A percentile compares a stretch with the other conserved stretches of the same genome.
Conservation (phyloP, 1,140 invertebrate species). For the Ooceraea biroi region DNA sequence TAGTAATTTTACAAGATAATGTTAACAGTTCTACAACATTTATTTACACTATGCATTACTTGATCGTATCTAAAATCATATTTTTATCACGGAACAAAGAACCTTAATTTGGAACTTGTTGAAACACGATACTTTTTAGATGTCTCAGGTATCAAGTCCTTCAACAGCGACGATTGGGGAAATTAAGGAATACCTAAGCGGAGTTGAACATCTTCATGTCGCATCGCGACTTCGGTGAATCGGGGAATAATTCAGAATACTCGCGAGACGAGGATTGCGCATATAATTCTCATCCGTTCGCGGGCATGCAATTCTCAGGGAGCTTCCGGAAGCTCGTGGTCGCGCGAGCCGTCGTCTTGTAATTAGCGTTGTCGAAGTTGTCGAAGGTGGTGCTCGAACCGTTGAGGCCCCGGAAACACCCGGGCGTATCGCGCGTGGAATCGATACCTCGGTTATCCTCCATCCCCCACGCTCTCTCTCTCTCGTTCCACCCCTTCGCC, state of each 20-base stretch:
- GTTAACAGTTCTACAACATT: neutral
- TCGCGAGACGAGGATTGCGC: conserved; percentile 32
- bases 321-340: conserved; percentile 60
- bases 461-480: conserved; percentile 59
- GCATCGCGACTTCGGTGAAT: neutral
- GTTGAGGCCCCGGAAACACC: conserved; percentile 72
- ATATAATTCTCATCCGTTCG: conserved; percentile 15
- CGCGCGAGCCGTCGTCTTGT: conserved; percentile 70
- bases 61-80: neutral
- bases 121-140: neutral
- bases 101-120: neutral
- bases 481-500: conserved; percentile 43
- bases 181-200: conserved; percentile 4
- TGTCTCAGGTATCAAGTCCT: neutral
- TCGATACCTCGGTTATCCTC: conserved; percentile 74
- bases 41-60: neutral
- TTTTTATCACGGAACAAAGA: neutral
- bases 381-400: conserved; percentile 70
- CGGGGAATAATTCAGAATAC: conserved; percentile 39
- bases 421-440: conserved; percentile 75
- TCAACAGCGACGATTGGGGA: neutral
- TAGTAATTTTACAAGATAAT: neutral
- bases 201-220: neutral
- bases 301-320: conserved; percentile 53
- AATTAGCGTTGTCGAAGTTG: conserved; percentile 76